phyloP scores from a whole-genome alignment of 2,797 vertebrate genomes.

The Hafferia zeledoni region DNA sequence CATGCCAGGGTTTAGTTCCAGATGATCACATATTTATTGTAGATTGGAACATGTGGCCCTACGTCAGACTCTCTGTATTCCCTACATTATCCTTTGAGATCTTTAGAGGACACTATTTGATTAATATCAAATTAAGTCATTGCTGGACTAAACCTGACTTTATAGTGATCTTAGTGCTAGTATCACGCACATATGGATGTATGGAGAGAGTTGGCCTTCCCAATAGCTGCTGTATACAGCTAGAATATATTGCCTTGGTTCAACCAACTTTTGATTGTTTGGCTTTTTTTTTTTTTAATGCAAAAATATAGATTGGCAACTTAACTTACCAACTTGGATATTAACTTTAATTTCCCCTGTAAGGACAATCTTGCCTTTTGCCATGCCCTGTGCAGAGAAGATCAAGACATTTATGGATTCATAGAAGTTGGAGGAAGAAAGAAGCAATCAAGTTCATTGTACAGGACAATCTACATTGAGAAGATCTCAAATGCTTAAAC shows the following conservation, averaged over 20 bases:
- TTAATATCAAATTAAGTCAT: neutral
- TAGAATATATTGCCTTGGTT: neutral
- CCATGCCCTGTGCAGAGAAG: conserved; percentile 51
- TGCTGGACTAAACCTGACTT: neutral
- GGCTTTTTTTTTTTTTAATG: neutral
- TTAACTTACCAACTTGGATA: conserved; percentile 34
- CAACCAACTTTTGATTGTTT: neutral
- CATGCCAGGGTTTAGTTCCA: neutral
- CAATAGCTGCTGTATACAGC: neutral
- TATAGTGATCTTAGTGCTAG: neutral
- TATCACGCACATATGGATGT: neutral
- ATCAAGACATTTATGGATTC: neutral
- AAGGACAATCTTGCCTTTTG: conserved; percentile 55
- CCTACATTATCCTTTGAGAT: neutral
- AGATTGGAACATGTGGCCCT: neutral
- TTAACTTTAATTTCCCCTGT: conserved; percentile 28
- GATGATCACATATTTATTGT: neutral
- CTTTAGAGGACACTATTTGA: neutral
- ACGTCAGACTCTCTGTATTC: neutral
- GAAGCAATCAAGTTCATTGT: neutral
- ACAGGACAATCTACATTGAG: neutral
- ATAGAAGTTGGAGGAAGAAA: neutral
- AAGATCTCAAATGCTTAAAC: neutral
- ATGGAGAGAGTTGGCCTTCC: accelerated
- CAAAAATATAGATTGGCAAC: neutral